Evolutionary conservation across 2,888 invertebrate genomes (phyloP), one percentile per base, ranked within the genome.

Genomic region (Rhaphigaster nebulosa): DNA sequence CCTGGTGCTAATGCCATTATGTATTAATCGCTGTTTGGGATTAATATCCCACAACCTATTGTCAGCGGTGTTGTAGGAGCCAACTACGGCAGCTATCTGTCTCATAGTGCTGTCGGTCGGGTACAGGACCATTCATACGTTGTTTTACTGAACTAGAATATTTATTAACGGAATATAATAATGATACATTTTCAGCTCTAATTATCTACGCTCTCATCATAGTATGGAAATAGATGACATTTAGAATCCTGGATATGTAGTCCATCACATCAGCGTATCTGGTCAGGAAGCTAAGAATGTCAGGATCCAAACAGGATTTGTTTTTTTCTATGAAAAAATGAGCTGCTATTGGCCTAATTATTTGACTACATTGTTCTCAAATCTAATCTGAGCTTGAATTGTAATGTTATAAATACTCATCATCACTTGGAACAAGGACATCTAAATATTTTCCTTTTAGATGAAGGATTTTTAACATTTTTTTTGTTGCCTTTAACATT

Each of bases 11-110:
- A 76, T 38, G 34, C 70, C 70, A 76, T 76, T 76, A 76, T 76
- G 34, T 76, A 76, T 76, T 76, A 76, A 76, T 76, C 70, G 70
- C 23, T 76, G 38, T 76, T 76, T 34, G 38, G 70, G 34, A 76
- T 76, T 76, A 76, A 76, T 76, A 76, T 76, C 70, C 70, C 70
- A 18, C 70, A 20, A 23, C 38, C 70, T 38, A 38, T 76, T 76
- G 70, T 76, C 70, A 38, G 70, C 70, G 70, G 70, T 38, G 8
- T 4, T 76, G 34, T 76, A 20, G 20, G 20, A 76, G 70, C 70
- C 70, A 76, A 76, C 70, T 76, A 38, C 70, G 70, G 34, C 20
- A 3, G 70, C 34, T 18, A 76, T 34, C 34, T 70, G 34, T 76
- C 38, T 8, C 70, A 3, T 8, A 6, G 34, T 76, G 34, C 70